A percentile compares a stretch with the other conserved stretches of the same genome.
Conservation (phyloP, 2,888 invertebrate species). For the Vesta saturnalis region DNA sequence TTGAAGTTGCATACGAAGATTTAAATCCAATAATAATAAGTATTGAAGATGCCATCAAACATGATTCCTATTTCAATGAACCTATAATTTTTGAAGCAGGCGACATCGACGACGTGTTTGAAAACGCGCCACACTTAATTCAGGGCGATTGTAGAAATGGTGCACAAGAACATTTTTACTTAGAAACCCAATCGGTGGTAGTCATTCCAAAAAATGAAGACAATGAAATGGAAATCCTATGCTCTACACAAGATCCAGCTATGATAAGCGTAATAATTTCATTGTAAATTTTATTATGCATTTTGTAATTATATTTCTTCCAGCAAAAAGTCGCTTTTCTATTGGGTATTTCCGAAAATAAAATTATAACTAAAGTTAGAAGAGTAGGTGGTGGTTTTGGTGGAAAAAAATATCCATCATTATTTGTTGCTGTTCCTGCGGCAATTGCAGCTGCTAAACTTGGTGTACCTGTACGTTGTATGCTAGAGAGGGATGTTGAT, state of each 20-base stretch:
- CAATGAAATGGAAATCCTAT: conserved; percentile 86
- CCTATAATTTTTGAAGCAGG: conserved; percentile 72
- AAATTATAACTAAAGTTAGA: conserved; percentile 81
- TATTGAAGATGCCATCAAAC: conserved; percentile 87
- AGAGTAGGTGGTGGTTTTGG: conserved; percentile 96
- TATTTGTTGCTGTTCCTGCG: conserved; percentile 75
- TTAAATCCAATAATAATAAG: conserved; percentile 82
- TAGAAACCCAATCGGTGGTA: conserved; percentile 84
- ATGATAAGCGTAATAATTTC: conserved; percentile 70
- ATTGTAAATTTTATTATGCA: not conserved
- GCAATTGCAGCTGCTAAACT: conserved; percentile 85
- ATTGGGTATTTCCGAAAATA: conserved; percentile 77
- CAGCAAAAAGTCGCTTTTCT: conserved; percentile 75
- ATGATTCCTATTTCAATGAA: conserved; percentile 73
- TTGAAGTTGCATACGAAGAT: conserved; percentile 85
- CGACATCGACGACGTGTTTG: conserved; percentile 70
- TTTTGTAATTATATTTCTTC: not conserved
- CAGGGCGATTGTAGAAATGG: conserved; percentile 84
- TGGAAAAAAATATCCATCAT: conserved; percentile 87
- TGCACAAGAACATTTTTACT: conserved; percentile 96
- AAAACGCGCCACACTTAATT: conserved; percentile 75
- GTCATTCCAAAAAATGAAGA: conserved; percentile 80
- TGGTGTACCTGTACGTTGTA: conserved; percentile 81
- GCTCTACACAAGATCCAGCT: conserved; percentile 85
- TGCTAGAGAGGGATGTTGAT: conserved; percentile 94